Base-by-base conservation (phyloP, 1,140 invertebrate species). In the Hesperophylax magnus region DNA sequence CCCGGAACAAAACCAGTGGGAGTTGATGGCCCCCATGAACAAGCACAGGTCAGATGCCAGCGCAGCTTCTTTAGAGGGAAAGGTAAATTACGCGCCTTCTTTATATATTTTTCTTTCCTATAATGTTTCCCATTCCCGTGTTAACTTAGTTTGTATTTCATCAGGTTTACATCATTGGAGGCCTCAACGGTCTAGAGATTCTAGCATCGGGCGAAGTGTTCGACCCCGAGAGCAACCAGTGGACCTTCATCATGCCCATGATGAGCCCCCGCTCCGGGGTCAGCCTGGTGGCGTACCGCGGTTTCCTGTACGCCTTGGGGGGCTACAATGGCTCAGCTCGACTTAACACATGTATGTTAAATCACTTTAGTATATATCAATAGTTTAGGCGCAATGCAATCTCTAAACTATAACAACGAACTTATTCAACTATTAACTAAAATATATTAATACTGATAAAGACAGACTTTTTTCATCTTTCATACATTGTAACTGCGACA, bases 111-210 rank as follows among this genome's bases (percentile, higher is more conserved):
- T 54, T n/a, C 7, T 7, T 54, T 54, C 53, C n/a, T 54, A n/a
- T 3, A 54, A 20, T 56, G 54, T 56, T 39, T 56, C 54, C 15
- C 18, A 56, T 20, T 56, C 11, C 6, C 20, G 17, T 56, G 17
- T n/a, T 56, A 7, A 56, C 1, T 1, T 56, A 56, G 8, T 56
- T 58, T 18, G 20, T 65, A 65, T 31, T 24, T n/a, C 52, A 0
- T 3, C 20, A 79, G 85, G 94, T 96, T 71, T 96, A 95, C 86
- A 94, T 97, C 39, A 93, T 93, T 2, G 96, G 96, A 1, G 97
- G 97, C 0, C 98, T 98, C 87, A 97, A 98, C 87, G 97, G 97
- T 0, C 93, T 93, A 75, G 95, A 97, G 84, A 97, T 95, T 85
- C 90, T 98, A 87, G 94, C 94, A 86, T 94, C 95, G 0, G 95